Evolutionary conservation across 2,797 vertebrate genomes (phyloP).

Genomic region (Scolopax rusticola): DNA sequence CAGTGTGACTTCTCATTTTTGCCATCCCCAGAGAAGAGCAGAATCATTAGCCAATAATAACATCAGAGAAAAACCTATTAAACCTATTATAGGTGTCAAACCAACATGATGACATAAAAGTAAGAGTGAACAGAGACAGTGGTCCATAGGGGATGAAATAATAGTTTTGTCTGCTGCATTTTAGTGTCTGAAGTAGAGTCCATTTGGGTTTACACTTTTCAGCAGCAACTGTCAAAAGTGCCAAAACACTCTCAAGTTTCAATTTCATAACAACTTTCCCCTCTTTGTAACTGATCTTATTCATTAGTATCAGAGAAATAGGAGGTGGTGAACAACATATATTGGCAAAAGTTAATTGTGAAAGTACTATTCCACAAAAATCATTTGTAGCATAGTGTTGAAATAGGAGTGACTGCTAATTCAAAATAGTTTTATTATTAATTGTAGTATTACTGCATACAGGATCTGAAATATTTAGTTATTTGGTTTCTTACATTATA

Average conservation of each 20-base stretch:
- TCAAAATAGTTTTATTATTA: neutral
- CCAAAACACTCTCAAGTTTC: constrained; percentile 49
- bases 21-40: constrained; percentile 29
- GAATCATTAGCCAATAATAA: constrained; percentile 65
- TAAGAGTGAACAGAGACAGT: constrained; percentile 7
- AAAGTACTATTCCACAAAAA: constrained; percentile 33
- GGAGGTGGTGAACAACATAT: constrained; percentile 27
- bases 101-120: constrained; percentile 52
- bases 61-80: constrained; percentile 56
- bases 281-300: constrained; percentile 63
- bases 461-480: neutral
- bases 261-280: constrained; percentile 38
- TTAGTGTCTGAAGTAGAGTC: constrained; percentile 21
- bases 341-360: constrained; percentile 1
- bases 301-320: constrained; percentile 48
- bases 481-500: neutral
- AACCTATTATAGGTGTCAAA: constrained; percentile 57
- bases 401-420: neutral
- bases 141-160: constrained; percentile 44
- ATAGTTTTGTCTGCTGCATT: constrained; percentile 59
- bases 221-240: constrained; percentile 36
- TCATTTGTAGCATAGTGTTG: neutral
- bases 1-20: constrained; percentile 56
- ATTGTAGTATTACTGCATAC: neutral
- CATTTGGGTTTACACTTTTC: constrained; percentile 53